Conservation (phyloP, 1,140 invertebrate genomes). For the Lordiphosa stackelbergi region DNA sequence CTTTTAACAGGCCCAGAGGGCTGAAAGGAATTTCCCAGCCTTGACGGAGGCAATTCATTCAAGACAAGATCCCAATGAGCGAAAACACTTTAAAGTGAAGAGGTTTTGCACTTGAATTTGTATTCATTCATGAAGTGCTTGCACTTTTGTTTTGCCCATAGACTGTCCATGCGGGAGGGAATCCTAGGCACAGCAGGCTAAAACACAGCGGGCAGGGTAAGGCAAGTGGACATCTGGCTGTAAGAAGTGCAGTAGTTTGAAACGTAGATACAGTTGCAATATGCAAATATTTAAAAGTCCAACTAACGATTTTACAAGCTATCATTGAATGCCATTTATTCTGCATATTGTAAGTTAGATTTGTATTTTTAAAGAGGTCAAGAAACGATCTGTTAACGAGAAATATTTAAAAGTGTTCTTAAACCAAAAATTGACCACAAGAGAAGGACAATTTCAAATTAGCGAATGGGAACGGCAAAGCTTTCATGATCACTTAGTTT, state of each 20-base stretch:
- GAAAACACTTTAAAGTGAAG: slow-evolving; percentile 70
- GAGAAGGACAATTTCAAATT: no score
- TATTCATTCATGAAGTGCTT: slow-evolving; percentile 70
- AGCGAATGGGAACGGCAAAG: no score
- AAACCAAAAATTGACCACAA: no score
- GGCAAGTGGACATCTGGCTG: slow-evolving; percentile 38
- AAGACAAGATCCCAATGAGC: slow-evolving; percentile 37
- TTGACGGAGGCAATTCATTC: slow-evolving; percentile 53
- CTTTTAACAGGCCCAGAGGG: slow-evolving; percentile 57
- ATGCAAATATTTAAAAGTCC: slow-evolving; percentile 27
- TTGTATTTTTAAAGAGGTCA: no score
- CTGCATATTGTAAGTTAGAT: no score
- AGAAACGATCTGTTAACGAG: no score
- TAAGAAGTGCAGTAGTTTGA: background rate
- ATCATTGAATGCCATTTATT: no score
- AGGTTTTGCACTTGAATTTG: slow-evolving; percentile 57
- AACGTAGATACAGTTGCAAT: slow-evolving; percentile 7
- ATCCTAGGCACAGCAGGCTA: slow-evolving; percentile 16
- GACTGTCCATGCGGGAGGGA: slow-evolving; percentile 23
- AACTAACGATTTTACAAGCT: no score
- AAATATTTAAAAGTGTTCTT: no score
- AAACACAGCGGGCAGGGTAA: slow-evolving; percentile 30
- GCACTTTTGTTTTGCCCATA: slow-evolving; percentile 27
- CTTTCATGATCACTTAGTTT: no score
- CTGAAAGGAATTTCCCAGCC: slow-evolving; percentile 50